Percentiles rank a stretch among this genome's conserved stretches.
phyloP scores from a whole-genome alignment of 2,888 invertebrate species.

The Prosapia bicincta region DNA sequence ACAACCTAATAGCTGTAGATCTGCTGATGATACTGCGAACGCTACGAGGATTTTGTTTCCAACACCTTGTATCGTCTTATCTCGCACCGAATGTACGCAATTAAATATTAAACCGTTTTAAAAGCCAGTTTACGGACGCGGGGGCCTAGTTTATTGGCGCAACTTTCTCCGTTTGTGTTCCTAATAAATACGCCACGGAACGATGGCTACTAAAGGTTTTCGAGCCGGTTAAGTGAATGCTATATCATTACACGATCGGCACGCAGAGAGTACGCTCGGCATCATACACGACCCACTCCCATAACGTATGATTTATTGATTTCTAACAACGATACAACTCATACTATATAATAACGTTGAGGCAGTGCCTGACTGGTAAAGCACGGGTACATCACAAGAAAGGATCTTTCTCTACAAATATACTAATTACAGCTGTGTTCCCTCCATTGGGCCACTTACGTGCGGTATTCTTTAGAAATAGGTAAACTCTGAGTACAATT shows the following conservation, averaged over 20 bases:
- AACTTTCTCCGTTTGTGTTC: background rate
- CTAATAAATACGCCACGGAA: too few species aligned
- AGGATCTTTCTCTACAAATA: too few species aligned
- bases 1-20: background rate
- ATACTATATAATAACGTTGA: background rate
- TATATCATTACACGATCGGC: background rate
- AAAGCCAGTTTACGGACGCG: background rate
- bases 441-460: too few species aligned
- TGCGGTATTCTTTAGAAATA: too few species aligned
- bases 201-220: background rate
- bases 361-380: background rate
- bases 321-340: background rate
- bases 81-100: background rate
- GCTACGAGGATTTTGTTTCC: background rate
- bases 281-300: background rate
- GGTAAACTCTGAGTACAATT: too few species aligned
- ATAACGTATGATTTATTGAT: conserved; percentile 2
- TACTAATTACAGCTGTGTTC: too few species aligned
- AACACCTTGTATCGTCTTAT: background rate
- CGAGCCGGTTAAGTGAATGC: background rate
- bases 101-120: background rate
- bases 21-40: background rate
- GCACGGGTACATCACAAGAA: too few species aligned
- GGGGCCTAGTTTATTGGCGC: background rate
- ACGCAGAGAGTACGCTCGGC: background rate